Conservation (phyloP, 2,797 vertebrate genomes). For the Lates japonicus region DNA sequence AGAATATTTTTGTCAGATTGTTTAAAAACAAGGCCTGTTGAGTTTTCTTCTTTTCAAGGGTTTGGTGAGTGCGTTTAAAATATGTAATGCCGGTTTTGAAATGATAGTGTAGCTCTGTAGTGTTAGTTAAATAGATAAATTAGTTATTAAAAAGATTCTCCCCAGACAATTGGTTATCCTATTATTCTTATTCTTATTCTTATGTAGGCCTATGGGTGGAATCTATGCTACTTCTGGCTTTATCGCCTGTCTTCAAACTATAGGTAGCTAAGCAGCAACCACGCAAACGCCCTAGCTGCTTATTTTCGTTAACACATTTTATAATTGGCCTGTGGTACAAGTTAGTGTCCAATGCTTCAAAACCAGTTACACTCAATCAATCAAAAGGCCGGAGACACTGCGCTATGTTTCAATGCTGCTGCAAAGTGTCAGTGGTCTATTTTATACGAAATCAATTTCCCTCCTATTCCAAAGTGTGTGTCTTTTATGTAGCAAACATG, state of each 20-base stretch:
- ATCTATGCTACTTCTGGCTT: not conserved
- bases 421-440: not conserved
- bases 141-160: not conserved
- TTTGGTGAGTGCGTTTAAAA: not conserved
- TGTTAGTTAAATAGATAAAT: not conserved
- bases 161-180: not conserved
- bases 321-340: slow-evolving; percentile 35
- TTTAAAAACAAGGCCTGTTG: not conserved
- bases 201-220: not conserved
- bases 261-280: slow-evolving; percentile 22
- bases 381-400: not conserved
- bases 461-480: not conserved
- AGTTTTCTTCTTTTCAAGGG: too few species aligned
- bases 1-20: too few species aligned
- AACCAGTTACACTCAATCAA: not conserved
- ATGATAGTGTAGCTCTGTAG: not conserved
- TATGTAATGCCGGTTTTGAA: not conserved
- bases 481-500: too few species aligned
- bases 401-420: not conserved
- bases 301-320: not conserved
- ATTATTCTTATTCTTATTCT: not conserved
- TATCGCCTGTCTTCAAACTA: not conserved
- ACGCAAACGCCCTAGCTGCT: not conserved
- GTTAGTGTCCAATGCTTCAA: not conserved
- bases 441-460: not conserved